A percentile compares a stretch with the other conserved stretches of the same genome.
phyloP scores from a whole-genome alignment of 2,888 invertebrate species.

The Brenthis hecate region DNA sequence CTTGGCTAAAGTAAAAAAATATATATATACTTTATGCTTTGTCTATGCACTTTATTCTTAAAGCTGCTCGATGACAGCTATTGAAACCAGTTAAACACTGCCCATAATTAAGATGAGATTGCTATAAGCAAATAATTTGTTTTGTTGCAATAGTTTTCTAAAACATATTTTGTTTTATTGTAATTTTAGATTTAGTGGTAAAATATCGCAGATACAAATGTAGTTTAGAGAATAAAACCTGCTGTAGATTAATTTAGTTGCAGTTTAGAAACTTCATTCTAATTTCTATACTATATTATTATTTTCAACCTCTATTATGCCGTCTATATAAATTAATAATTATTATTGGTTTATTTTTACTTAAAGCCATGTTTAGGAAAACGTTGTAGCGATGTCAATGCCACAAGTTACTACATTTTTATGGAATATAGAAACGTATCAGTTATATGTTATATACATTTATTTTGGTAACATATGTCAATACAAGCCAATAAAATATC shows the following conservation, averaged over 20 bases:
- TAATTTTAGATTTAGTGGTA: slow-evolving; percentile 39
- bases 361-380: background rate
- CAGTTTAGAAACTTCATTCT: slow-evolving; percentile 10
- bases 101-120: slow-evolving; percentile 57
- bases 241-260: slow-evolving; percentile 25
- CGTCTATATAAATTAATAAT: background rate
- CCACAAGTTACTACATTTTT: slow-evolving; percentile 3
- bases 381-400: too few relatives aligned
- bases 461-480: too few relatives aligned
- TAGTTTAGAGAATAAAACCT: slow-evolving; percentile 27
- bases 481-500: slow-evolving; percentile 16
- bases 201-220: slow-evolving; percentile 32
- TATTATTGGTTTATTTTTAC: slow-evolving; percentile 4
- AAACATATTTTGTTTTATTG: slow-evolving; percentile 60
- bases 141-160: slow-evolving; percentile 61
- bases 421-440: slow-evolving; percentile 4
- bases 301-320: too few relatives aligned
- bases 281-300: background rate
- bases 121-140: slow-evolving; percentile 61
- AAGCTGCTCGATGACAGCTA: slow-evolving; percentile 48
- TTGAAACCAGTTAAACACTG: slow-evolving; percentile 75
- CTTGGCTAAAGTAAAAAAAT: slow-evolving; percentile 26
- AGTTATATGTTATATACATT: background rate
- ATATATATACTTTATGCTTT: slow-evolving; percentile 51
- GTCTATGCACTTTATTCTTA: slow-evolving; percentile 42